A percentile compares a stretch with the other conserved stretches of the same genome.
phyloP scores from a whole-genome alignment of 2,113 vertebrate species.

The Monarcha castaneiventris region DNA sequence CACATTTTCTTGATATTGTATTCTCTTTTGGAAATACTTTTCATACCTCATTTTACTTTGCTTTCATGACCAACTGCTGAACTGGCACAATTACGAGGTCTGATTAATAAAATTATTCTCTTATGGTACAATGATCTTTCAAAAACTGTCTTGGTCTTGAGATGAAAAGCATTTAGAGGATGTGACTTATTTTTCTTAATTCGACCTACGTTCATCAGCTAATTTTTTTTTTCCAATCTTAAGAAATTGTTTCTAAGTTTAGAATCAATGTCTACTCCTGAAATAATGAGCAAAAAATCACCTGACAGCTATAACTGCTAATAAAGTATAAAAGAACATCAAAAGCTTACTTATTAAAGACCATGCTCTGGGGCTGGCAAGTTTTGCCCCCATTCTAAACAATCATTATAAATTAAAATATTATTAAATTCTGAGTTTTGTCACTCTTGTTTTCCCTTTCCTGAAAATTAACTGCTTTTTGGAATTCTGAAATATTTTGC shows the following conservation, averaged over 20 bases:
- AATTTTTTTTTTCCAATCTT: background rate
- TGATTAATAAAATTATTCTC: constrained; percentile 3
- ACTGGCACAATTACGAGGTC: background rate
- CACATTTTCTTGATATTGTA: background rate
- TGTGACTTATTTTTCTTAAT: background rate
- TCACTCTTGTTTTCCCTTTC: background rate
- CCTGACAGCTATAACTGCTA: constrained; percentile 14
- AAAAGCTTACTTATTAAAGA: constrained; percentile 7
- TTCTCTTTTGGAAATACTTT: background rate
- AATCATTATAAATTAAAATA: background rate
- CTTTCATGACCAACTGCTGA: background rate
- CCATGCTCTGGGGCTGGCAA: background rate
- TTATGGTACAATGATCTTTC: background rate
- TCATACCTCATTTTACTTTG: background rate
- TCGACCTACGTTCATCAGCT: constrained; percentile 7
- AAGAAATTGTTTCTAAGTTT: constrained; percentile 20
- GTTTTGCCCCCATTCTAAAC: background rate
- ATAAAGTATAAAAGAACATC: constrained; percentile 20
- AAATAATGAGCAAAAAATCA: constrained; percentile 28
- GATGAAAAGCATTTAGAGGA: background rate
- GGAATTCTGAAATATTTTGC: background rate
- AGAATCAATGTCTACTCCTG: background rate
- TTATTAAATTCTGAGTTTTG: background rate
- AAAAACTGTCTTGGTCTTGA: background rate
- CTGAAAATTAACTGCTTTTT: background rate